Evolutionary conservation across 2,888 invertebrate species (phyloP).

Genomic region (Odontothrips loti): DNA sequence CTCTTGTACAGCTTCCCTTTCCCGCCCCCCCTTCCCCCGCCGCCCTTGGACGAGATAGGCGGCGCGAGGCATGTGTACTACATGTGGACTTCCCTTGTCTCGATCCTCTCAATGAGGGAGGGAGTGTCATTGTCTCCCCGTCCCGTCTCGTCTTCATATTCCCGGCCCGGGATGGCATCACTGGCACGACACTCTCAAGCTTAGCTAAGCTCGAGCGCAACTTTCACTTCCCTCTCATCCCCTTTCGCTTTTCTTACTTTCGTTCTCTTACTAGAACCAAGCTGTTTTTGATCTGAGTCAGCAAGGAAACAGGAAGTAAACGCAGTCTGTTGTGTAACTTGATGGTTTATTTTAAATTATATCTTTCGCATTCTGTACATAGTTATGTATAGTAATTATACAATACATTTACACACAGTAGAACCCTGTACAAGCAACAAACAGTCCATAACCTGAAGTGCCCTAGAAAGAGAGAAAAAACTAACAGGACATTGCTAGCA

Average conservation of each 20-base stretch:
- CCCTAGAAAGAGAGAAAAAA: neutral
- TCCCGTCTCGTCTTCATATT: too few species aligned
- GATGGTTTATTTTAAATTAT: slow-evolving; percentile 21
- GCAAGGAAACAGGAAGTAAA: too few species aligned
- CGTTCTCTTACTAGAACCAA: too few species aligned
- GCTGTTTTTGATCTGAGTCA: too few species aligned
- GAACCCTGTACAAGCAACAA: slow-evolving; percentile 22
- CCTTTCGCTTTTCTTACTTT: too few species aligned
- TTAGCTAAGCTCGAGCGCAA: too few species aligned
- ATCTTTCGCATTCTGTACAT: slow-evolving; percentile 22
- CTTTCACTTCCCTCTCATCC: too few species aligned
- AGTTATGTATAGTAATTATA: slow-evolving; percentile 26
- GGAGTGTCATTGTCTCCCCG: too few species aligned
- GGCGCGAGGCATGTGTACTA: neutral
- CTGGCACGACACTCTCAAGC: too few species aligned
- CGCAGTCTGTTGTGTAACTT: neutral
- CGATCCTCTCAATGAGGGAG: neutral
- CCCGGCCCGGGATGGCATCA: too few species aligned
- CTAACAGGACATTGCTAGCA: slow-evolving; percentile 1
- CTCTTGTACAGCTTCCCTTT: slow-evolving; percentile 2
- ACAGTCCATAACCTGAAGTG: slow-evolving; percentile 24
- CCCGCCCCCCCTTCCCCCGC: neutral
- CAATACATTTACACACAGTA: slow-evolving; percentile 23
- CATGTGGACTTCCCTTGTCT: slow-evolving; percentile 1
- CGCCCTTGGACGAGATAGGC: neutral